Percentiles rank a stretch among this genome's conserved stretches.
Evolutionary conservation across 2,113 vertebrate genomes (phyloP).

Genomic region (Cygnus buccinator): DNA sequence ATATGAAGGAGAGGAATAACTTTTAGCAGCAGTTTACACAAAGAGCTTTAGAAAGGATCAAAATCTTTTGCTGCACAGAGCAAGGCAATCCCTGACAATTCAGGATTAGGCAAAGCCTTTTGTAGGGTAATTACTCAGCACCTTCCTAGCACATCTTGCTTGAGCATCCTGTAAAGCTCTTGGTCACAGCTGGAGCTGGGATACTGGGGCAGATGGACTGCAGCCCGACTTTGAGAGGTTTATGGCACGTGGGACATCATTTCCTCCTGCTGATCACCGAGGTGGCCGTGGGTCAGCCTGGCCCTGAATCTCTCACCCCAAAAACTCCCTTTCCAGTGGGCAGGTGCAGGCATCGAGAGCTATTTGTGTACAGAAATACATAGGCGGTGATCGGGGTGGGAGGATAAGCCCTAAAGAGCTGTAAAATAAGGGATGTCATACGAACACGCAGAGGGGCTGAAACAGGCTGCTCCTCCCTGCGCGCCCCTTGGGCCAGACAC

Average conservation of each 20-base stretch:
- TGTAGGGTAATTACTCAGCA: neutral
- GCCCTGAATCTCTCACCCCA: neutral
- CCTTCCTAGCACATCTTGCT: neutral
- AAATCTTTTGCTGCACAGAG: neutral
- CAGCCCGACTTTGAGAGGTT: neutral
- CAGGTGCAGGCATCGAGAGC: fast-evolving
- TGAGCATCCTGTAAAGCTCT: neutral
- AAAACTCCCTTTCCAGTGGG: neutral
- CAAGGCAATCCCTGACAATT: neutral
- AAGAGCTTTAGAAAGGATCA: slow-evolving; percentile 16
- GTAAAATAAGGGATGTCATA: neutral
- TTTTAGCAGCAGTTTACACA: slow-evolving; percentile 27
- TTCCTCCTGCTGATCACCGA: neutral
- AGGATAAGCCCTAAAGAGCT: neutral
- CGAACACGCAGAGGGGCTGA: neutral
- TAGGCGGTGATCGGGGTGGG: neutral
- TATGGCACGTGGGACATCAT: fast-evolving
- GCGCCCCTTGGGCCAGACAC: neutral
- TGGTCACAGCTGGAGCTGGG: neutral
- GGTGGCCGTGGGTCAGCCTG: neutral
- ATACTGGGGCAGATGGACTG: neutral
- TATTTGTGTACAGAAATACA: neutral
- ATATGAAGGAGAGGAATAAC: neutral
- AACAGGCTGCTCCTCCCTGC: fast-evolving
- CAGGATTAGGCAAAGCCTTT: neutral